Percentiles rank a stretch among this genome's conserved stretches.
Conservation (phyloP, 2,888 invertebrate species). For the Microplitis deprimator region DNA sequence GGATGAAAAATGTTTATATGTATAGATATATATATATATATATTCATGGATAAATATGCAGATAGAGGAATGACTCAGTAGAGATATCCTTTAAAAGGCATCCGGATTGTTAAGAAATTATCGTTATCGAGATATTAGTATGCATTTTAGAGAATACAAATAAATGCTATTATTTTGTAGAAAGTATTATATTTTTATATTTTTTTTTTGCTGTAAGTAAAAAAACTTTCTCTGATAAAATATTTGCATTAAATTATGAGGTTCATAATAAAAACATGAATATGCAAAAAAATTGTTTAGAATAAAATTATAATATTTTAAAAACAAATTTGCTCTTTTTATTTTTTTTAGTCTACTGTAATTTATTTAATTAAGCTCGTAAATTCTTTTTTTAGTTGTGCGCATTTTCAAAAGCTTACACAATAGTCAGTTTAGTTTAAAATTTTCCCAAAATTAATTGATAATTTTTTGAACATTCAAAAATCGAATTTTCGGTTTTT, state of each 20-base stretch:
- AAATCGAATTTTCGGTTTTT: too few species aligned
- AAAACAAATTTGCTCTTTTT: too few species aligned
- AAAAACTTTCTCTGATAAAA: background rate
- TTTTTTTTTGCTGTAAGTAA: background rate
- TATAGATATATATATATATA: background rate
- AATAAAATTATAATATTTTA: too few species aligned
- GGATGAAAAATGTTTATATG: conserved; percentile 5
- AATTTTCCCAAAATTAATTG: too few species aligned
- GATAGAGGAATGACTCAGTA: background rate
- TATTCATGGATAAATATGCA: background rate
- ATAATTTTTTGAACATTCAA: too few species aligned
- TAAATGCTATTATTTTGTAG: conserved; percentile 21
- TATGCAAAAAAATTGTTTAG: too few species aligned
- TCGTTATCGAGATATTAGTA: conserved; percentile 38
- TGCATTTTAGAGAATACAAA: conserved; percentile 20
- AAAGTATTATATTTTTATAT: conserved; percentile 2
- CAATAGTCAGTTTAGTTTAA: too few species aligned
- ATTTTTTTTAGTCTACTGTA: too few species aligned
- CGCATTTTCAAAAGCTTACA: too few species aligned
- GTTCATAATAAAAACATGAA: too few species aligned
- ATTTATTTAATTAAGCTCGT: too few species aligned
- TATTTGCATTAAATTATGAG: background rate
- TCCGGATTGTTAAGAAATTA: conserved; percentile 29
- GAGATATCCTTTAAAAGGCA: conserved; percentile 30
- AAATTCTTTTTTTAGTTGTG: too few species aligned